These are phyloP conservation scores for Acanthacorydalis orientalis DNA, from an alignment of 2,888 invertebrate species.

Conservation along the genomic window DNA sequence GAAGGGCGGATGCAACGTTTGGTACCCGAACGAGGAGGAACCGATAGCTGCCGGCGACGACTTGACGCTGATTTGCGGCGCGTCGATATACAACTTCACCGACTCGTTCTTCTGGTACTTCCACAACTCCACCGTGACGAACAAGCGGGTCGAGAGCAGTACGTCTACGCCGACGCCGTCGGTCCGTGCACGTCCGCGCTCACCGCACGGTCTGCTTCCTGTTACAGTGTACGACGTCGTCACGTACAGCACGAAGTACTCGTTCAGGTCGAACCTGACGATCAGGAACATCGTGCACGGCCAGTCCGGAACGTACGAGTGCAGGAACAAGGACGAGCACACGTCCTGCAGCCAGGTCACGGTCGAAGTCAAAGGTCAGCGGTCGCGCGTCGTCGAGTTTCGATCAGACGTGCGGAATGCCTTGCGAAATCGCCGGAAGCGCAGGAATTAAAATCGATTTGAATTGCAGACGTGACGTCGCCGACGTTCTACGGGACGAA, in stretches of 20 bases:
- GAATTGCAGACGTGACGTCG: conserved; percentile 24
- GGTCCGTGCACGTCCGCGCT: too few relatives aligned
- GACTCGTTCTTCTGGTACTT: conserved; percentile 32
- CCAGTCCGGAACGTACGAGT: conserved; percentile 13
- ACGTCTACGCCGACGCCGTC: too few relatives aligned
- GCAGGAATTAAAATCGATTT: conserved; percentile 8
- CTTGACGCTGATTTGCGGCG: conserved; percentile 37
- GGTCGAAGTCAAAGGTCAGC: not conserved
- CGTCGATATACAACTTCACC: conserved; percentile 33
- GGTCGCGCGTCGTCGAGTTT: not conserved
- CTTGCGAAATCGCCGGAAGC: too few relatives aligned
- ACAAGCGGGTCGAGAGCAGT: too few relatives aligned
- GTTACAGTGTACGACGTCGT: conserved; percentile 2
- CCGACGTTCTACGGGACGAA: conserved; percentile 29
- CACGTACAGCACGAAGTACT: conserved; percentile 12
- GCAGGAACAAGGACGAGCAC: not conserved
- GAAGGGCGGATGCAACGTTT: conserved; percentile 26
- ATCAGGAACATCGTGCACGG: conserved; percentile 10
- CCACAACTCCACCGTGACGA: not conserved
- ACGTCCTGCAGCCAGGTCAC: not conserved
- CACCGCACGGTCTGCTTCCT: too few relatives aligned
- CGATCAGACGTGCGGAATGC: not conserved
- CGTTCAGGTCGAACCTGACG: conserved; percentile 12
- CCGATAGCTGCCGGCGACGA: conserved; percentile 34
- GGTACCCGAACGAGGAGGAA: conserved; percentile 21